Conservation (phyloP, 2,797 vertebrate species). For the Astyanax mexicanus region DNA sequence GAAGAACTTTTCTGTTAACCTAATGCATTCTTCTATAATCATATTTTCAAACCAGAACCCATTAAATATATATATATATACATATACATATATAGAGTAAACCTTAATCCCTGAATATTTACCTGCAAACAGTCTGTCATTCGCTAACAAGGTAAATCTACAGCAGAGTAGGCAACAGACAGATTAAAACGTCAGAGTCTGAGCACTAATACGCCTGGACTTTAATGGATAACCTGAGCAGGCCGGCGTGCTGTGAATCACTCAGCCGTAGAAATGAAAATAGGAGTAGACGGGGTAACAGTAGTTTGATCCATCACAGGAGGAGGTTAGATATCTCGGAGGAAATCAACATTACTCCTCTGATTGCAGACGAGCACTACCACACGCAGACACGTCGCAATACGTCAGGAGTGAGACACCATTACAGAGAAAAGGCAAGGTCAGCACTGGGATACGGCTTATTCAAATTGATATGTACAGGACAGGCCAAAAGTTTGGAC, state of each 20-base stretch:
- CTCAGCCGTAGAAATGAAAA: slow-evolving; percentile 22
- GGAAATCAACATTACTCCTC: neutral
- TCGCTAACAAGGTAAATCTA: neutral
- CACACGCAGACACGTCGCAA: slow-evolving; percentile 6
- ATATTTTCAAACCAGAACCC: no score
- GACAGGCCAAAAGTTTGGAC: no score
- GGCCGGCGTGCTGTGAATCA: slow-evolving; percentile 67
- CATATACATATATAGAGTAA: no score
- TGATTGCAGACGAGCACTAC: neutral
- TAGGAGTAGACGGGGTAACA: neutral
- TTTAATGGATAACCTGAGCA: slow-evolving; percentile 62
- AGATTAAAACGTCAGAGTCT: slow-evolving; percentile 77
- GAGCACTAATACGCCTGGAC: slow-evolving; percentile 69
- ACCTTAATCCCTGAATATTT: no score
- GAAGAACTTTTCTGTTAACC: no score
- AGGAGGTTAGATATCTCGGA: neutral
- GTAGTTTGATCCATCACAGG: neutral
- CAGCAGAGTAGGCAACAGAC: slow-evolving; percentile 30
- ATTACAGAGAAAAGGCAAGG: slow-evolving; percentile 15
- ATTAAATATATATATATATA: no score
- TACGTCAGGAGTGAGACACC: slow-evolving; percentile 1
- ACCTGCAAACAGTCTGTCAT: neutral
- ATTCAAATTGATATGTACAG: no score
- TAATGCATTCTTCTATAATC: no score
- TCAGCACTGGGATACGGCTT: neutral